Percentiles rank a stretch among this genome's conserved stretches.
phyloP scores from a whole-genome alignment of 2,113 vertebrate species.

The Perca flavescens region DNA sequence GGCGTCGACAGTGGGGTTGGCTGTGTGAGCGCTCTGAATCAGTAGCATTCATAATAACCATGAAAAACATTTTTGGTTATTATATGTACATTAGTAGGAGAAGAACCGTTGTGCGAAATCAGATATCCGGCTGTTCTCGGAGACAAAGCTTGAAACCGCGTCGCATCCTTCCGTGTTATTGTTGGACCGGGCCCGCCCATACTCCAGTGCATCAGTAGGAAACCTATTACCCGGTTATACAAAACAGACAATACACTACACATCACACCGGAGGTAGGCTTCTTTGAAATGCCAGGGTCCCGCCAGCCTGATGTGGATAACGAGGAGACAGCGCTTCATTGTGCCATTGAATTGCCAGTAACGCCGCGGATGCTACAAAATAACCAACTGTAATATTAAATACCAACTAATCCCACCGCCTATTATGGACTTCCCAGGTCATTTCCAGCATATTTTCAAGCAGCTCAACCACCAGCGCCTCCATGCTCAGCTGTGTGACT shows the following conservation, averaged over 20 bases:
- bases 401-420: neutral
- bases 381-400: neutral
- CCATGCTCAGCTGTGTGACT: slow-evolving; percentile 93
- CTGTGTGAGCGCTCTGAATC: neutral
- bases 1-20: slow-evolving; percentile 13
- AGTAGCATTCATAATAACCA: neutral
- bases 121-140: neutral
- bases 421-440: slow-evolving; percentile 94
- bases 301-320: neutral
- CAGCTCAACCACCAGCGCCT: slow-evolving; percentile 95
- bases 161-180: slow-evolving; percentile 49
- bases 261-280: slow-evolving; percentile 19
- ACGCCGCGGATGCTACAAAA: neutral
- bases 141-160: slow-evolving; percentile 7
- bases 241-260: neutral
- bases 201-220: slow-evolving; percentile 51
- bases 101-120: neutral
- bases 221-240: neutral
- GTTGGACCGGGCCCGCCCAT: slow-evolving; percentile 53
- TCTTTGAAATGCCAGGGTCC: neutral
- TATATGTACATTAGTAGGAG: neutral
- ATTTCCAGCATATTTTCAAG: slow-evolving; percentile 93
- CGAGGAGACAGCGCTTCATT: neutral
- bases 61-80: neutral
- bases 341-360: neutral